These are phyloP conservation scores for Ictalurus punctatus DNA, from an alignment of 2,113 vertebrate species.

Conservation along the genomic window DNA sequence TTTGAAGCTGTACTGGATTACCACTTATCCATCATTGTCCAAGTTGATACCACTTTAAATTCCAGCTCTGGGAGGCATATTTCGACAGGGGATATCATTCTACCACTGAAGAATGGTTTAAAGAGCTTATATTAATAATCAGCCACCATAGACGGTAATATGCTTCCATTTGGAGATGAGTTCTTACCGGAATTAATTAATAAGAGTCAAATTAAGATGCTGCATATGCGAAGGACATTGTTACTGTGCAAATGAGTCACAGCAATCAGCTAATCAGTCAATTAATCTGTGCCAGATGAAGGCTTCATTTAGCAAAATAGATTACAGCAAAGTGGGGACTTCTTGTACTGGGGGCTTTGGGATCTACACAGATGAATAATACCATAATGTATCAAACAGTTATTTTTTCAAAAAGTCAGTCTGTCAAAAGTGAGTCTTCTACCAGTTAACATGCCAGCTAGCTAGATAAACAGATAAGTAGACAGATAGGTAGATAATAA, in stretches of 20 bases:
- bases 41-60: constrained; percentile 56
- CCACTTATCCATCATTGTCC: constrained; percentile 58
- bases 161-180: constrained; percentile 64
- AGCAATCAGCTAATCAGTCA: constrained; percentile 71
- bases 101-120: constrained; percentile 54
- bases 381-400: constrained; percentile 25
- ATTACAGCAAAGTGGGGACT: constrained; percentile 54
- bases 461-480: background rate
- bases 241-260: constrained; percentile 66
- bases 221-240: constrained; percentile 58
- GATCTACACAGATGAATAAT: background rate
- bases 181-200: constrained; percentile 60
- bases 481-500: background rate
- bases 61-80: constrained; percentile 35
- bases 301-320: constrained; percentile 65
- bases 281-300: constrained; percentile 72
- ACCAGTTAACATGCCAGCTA: background rate
- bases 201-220: constrained; percentile 61
- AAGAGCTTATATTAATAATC: constrained; percentile 48
- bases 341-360: background rate
- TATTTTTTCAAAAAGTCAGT: background rate
- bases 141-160: constrained; percentile 49
- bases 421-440: background rate
- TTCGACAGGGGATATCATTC: constrained; percentile 36
- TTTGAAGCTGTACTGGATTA: constrained; percentile 54